Conservation (phyloP, 1,140 invertebrate genomes). For the Drosophila parabipectinata region DNA sequence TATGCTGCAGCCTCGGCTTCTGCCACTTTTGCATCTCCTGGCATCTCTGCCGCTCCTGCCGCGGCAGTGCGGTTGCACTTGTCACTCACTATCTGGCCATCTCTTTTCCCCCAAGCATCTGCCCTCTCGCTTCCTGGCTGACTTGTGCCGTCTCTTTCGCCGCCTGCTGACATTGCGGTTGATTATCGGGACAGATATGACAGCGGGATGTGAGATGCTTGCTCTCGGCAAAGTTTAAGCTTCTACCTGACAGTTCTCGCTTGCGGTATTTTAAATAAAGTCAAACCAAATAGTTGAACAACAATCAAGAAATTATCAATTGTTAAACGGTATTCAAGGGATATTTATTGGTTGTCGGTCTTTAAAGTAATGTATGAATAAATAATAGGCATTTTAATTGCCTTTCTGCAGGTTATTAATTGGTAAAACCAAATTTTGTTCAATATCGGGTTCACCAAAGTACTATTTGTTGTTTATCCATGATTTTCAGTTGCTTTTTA, state of each 20-base stretch:
- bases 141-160: constrained; percentile 3
- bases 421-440: no score
- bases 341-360: not conserved
- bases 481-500: no score
- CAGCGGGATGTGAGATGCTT: constrained; percentile 32
- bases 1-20: constrained; percentile 24
- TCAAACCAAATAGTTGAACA: not conserved
- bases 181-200: constrained; percentile 69
- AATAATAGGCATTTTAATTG: no score
- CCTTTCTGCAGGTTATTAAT: no score
- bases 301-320: not conserved
- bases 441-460: no score
- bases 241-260: not conserved
- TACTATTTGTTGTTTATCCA: no score
- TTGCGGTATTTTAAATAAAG: not conserved
- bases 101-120: not conserved
- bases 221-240: constrained; percentile 5
- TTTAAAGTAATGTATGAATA: not conserved
- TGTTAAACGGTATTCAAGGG: not conserved
- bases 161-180: constrained; percentile 68
- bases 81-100: constrained; percentile 3
- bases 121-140: constrained; percentile 9
- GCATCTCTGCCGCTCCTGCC: constrained; percentile 5
- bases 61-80: constrained; percentile 41
- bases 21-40: constrained; percentile 18